Conservation (phyloP, 2,797 vertebrate genomes). For the Labeo calbasu region DNA sequence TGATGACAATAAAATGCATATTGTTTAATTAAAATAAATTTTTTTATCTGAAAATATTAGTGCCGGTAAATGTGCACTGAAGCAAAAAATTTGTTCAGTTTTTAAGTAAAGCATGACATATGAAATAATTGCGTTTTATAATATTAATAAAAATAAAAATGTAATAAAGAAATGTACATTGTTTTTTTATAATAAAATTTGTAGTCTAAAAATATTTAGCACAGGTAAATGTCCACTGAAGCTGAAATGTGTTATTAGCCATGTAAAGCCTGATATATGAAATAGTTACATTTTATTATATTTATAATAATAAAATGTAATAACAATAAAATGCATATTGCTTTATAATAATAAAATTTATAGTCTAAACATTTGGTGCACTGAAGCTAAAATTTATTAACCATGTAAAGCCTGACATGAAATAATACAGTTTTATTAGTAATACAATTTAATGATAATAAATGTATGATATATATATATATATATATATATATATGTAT, state of each 20-base stretch:
- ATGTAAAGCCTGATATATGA: background rate
- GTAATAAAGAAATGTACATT: background rate
- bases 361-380: background rate
- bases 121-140: too few species aligned
- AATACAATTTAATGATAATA: background rate
- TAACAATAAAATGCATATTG: background rate
- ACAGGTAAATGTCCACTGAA: slow-evolving; percentile 64
- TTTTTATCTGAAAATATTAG: too few species aligned
- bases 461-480: too few species aligned
- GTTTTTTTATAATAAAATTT: background rate
- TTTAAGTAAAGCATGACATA: too few species aligned
- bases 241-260: background rate
- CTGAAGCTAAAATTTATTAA: background rate
- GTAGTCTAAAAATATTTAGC: background rate
- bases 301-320: background rate
- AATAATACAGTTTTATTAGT: background rate
- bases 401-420: background rate
- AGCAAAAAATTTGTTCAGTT: too few species aligned
- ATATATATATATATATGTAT: too few species aligned
- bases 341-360: background rate
- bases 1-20: background rate
- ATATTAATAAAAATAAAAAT: background rate
- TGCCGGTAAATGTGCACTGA: too few species aligned
- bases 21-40: background rate
- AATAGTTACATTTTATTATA: background rate